Evolutionary conservation across 2,113 vertebrate species (phyloP).

Genomic region (Podilymbus podiceps): DNA sequence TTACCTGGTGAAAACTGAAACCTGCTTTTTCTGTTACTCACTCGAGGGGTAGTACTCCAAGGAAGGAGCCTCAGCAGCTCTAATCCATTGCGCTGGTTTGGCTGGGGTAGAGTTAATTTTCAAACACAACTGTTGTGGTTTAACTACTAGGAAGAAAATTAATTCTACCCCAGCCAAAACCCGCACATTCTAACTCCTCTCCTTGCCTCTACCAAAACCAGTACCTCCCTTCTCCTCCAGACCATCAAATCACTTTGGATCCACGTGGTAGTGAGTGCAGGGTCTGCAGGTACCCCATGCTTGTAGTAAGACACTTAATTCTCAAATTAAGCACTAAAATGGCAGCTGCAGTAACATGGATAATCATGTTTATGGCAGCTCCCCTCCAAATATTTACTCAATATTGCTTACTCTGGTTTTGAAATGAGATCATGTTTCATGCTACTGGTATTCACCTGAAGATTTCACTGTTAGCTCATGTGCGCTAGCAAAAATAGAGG

Average conservation of each 20-base stretch:
- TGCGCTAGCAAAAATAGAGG: background rate
- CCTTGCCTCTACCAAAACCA: too few species aligned
- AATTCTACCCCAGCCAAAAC: too few species aligned
- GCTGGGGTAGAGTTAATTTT: too few species aligned
- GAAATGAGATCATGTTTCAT: background rate
- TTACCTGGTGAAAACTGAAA: constrained; percentile 25
- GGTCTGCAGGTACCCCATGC: background rate
- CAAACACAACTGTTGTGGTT: too few species aligned
- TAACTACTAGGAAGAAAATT: too few species aligned
- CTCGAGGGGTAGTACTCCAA: background rate
- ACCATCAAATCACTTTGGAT: background rate
- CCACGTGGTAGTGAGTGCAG: fast-evolving
- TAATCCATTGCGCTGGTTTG: background rate
- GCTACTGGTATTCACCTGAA: background rate
- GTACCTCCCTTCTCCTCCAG: background rate
- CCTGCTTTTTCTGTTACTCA: background rate
- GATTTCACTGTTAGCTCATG: background rate
- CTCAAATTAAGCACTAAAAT: background rate
- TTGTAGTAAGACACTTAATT: background rate
- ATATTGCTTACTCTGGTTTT: background rate
- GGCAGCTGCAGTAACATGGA: background rate
- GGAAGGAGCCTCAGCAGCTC: background rate
- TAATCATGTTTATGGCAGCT: background rate
- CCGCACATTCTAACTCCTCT: too few species aligned
- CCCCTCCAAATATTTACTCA: background rate